These are phyloP conservation scores for Neotoxoptera formosana DNA, from an alignment of 1,140 invertebrate species.

Conservation along the genomic window DNA sequence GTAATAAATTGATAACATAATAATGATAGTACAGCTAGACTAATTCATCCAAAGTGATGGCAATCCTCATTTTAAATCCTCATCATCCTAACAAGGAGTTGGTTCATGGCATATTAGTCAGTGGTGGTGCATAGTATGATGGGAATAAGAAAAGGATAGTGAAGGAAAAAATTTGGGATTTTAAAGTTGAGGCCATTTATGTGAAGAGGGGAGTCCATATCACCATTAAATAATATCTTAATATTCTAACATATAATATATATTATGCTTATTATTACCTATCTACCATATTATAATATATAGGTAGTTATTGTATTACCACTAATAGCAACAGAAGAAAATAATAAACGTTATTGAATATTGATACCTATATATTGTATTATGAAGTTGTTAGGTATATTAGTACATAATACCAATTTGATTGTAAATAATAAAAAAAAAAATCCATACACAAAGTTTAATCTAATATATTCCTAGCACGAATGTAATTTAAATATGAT, in stretches of 20 bases:
- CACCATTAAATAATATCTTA: not conserved
- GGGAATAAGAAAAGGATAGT: no score
- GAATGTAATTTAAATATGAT: slow-evolving; percentile 34
- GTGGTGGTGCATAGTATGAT: no score
- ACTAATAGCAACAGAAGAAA: not conserved
- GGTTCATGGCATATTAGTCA: no score
- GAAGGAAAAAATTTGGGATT: no score
- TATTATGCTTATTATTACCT: not conserved
- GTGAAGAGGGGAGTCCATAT: no score
- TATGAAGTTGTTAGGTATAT: not conserved
- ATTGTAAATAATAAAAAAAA: not conserved
- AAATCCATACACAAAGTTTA: not conserved
- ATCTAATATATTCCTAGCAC: slow-evolving; percentile 36
- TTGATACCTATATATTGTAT: not conserved
- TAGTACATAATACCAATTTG: not conserved
- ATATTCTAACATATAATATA: not conserved
- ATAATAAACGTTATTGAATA: slow-evolving; percentile 22
- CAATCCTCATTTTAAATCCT: no score
- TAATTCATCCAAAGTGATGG: no score
- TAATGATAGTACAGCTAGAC: no score
- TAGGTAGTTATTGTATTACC: not conserved
- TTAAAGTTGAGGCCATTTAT: no score
- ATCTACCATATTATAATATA: not conserved
- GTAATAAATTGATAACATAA: no score
- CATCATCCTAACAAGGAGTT: no score